These are phyloP conservation scores for Eptatretus atami DNA, from an alignment of 2,797 vertebrate species.

Conservation along the genomic window DNA sequence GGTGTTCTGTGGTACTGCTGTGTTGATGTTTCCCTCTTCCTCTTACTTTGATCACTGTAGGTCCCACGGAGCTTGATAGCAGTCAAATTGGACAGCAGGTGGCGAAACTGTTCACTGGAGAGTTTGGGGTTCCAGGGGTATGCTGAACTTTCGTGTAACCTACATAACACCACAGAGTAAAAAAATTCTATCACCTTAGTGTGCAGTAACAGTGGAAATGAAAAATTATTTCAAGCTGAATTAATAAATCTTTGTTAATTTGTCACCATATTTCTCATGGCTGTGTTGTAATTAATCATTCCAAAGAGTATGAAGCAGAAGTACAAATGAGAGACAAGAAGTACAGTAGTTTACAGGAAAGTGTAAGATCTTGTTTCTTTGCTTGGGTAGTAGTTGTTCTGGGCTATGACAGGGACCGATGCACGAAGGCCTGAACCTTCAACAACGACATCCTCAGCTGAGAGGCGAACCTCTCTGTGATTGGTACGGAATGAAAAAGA, in stretches of 20 bases:
- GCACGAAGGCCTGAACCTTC: constrained; percentile 36
- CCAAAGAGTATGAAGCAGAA: too few species aligned
- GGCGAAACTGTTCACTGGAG: constrained; percentile 50
- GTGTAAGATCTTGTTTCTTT: constrained; percentile 31
- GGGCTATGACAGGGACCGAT: constrained; percentile 26
- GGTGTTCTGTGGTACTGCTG: too few species aligned
- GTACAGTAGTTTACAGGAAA: constrained; percentile 25
- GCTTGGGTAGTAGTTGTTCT: constrained; percentile 28
- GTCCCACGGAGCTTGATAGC: constrained; percentile 70
- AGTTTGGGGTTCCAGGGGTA: constrained; percentile 58
- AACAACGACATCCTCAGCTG: constrained; percentile 30
- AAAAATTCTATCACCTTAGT: too few species aligned
- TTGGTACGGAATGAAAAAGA: constrained; percentile 50
- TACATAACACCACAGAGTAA: constrained; percentile 11
- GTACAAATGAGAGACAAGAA: too few species aligned
- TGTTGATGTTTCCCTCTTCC: not conserved
- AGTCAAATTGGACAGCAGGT: constrained; percentile 63
- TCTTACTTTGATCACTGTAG: constrained; percentile 60
- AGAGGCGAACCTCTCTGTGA: constrained; percentile 29
- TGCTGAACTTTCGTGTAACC: constrained; percentile 54
- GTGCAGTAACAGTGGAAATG: too few species aligned
- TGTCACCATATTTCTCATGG: too few species aligned
- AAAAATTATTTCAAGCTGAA: too few species aligned
- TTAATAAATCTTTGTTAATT: too few species aligned
- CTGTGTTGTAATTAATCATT: too few species aligned